A percentile compares a stretch with the other conserved stretches of the same genome.
Evolutionary conservation across 2,888 invertebrate genomes (phyloP).

Genomic region (Rhamphomyia laevipes): DNA sequence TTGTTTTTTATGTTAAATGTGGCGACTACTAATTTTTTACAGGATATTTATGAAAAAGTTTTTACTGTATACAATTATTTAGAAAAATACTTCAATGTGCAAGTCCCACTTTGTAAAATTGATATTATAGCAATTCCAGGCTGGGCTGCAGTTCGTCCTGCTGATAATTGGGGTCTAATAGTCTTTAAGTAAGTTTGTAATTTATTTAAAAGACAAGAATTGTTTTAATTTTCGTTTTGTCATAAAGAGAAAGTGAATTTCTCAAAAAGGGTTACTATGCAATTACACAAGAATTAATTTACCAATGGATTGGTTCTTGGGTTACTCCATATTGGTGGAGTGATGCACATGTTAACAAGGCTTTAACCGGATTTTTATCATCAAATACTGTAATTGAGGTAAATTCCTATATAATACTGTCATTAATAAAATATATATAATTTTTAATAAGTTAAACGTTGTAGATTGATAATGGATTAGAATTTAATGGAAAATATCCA

Average conservation of each 20-base stretch:
- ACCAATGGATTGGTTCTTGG: constrained; percentile 69
- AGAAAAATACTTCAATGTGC: constrained; percentile 50
- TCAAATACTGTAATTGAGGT: constrained; percentile 62
- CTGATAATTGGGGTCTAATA: constrained; percentile 69
- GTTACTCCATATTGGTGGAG: constrained; percentile 68
- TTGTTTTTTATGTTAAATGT: neutral
- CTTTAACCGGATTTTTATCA: constrained; percentile 62
- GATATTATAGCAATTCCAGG: constrained; percentile 64
- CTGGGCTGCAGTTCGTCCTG: constrained; percentile 56
- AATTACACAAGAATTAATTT: constrained; percentile 58
- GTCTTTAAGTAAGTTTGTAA: constrained; percentile 53
- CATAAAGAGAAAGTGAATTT: constrained; percentile 59
- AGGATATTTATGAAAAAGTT: constrained; percentile 48
- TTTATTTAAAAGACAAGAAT: neutral
- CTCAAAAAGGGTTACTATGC: constrained; percentile 52
- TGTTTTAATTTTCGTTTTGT: neutral
- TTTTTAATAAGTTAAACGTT: constrained; percentile 3
- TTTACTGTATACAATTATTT: constrained; percentile 46
- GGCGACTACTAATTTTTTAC: constrained; percentile 28
- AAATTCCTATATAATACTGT: neutral
- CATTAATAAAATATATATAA: neutral
- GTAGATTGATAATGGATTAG: constrained; percentile 57
- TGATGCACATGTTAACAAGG: constrained; percentile 64
- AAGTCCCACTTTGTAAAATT: constrained; percentile 53
- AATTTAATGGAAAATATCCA: constrained; percentile 69